Conservation (phyloP, 2,113 vertebrate genomes). For the Lagopus leucura region DNA sequence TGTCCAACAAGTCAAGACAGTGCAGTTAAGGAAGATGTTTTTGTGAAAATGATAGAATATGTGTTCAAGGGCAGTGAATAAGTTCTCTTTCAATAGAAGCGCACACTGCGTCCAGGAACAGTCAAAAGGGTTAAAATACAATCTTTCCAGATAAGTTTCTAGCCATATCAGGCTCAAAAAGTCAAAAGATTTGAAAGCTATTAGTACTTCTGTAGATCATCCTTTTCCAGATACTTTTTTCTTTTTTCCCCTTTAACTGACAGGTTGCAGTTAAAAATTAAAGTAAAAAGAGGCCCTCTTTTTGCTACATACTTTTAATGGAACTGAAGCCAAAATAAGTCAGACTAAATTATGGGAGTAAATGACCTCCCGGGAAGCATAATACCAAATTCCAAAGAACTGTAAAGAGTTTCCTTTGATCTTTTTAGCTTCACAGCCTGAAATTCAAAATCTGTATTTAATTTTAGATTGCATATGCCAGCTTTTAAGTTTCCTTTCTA, state of each 20-base stretch:
- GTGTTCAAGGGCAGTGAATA: slow-evolving; percentile 43
- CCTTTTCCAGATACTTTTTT: slow-evolving; percentile 71
- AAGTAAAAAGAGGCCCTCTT: slow-evolving; percentile 76
- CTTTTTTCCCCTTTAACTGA: slow-evolving; percentile 70
- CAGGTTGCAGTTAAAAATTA: slow-evolving; percentile 83
- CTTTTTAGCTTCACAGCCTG: slow-evolving; percentile 81
- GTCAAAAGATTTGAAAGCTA: slow-evolving; percentile 82
- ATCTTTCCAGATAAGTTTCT: slow-evolving; percentile 73
- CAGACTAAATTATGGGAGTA: slow-evolving; percentile 86
- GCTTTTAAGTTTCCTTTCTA: slow-evolving; percentile 83
- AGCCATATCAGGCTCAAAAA: slow-evolving; percentile 74
- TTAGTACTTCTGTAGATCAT: slow-evolving; percentile 79
- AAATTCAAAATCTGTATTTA: slow-evolving; percentile 86
- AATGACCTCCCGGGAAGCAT: slow-evolving; percentile 83
- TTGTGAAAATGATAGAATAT: not conserved
- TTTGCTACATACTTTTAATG: slow-evolving; percentile 81
- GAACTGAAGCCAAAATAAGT: slow-evolving; percentile 86
- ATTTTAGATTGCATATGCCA: slow-evolving; percentile 83
- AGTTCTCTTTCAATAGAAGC: slow-evolving; percentile 55
- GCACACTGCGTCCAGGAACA: slow-evolving; percentile 52
- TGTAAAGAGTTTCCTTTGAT: slow-evolving; percentile 83
- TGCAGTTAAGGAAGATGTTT: slow-evolving; percentile 28
- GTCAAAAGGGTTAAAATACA: slow-evolving; percentile 76
- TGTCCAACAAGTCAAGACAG: slow-evolving; percentile 52
- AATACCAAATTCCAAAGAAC: slow-evolving; percentile 83